Evolutionary conservation across 2,113 vertebrate species (phyloP), one percentile per base, ranked within the genome.

Genomic region (Ammospiza nelsoni): DNA sequence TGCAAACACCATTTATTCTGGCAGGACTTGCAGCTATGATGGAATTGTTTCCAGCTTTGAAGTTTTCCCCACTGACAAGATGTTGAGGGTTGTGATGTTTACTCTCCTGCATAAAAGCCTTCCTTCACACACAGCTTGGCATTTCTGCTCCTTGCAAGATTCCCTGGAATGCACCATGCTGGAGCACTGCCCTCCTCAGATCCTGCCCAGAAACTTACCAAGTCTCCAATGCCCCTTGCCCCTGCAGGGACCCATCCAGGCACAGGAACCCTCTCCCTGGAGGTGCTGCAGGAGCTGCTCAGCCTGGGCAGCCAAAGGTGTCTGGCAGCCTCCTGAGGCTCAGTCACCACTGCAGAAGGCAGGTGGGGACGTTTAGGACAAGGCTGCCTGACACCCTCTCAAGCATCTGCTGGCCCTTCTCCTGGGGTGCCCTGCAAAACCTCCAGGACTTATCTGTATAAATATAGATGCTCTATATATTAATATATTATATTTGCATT

Each of bases 61-160:
- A 86, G 87, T 75, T 88, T 80, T 95, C 94, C 90, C 94, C 43
- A 11, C 58, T 92, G 91, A 84, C 84, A 91, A 89, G 62, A 84
- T 57, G 58, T 91, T 65, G 57, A 80, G 21, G 41, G 29, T 49
- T 89, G 55, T 54, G 51, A 11, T 92, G 75, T 68, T 92, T 43
- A 81, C 71, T n/a, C 59, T 81, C 39, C 27, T 39, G 41, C 46
- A 79, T 59, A 33, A 90, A 84, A 61, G 31, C 24, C 37, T 43
- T 9, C 4, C 31, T 68, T 74, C 17, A 43, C 78, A 71, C n/a
- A 15, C 29, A 54, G 52, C 28, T n/a, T 21, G 67, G 67, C 43
- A 3, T n/a, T 74, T 43, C 59, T 69, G 37, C 51, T 55, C 20
- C 63, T 21, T 49, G 12, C 18, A 48, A 0, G 33, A 44, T 63